A percentile compares a stretch with the other conserved stretches of the same genome.
phyloP scores from a whole-genome alignment of 2,888 invertebrate genomes.

The Furcula furcula region DNA sequence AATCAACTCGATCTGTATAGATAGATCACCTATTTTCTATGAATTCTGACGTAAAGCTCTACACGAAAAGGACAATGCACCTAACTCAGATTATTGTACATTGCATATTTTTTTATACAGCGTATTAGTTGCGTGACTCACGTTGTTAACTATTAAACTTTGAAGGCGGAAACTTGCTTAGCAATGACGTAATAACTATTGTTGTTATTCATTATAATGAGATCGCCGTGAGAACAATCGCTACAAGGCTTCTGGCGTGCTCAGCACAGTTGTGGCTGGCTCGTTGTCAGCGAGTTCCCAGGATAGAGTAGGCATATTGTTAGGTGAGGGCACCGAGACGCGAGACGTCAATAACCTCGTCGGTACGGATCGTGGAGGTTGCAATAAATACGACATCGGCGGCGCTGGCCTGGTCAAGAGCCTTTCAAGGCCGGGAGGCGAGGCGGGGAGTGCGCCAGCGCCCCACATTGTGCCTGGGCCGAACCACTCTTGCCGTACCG shows the following conservation, averaged over 20 bases:
- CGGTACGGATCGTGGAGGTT: conserved; percentile 78
- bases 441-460: conserved; percentile 71
- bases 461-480: conserved; percentile 67
- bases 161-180: conserved; percentile 76
- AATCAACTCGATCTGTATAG: conserved; percentile 33
- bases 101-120: conserved; percentile 59
- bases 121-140: conserved; percentile 74
- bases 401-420: conserved; percentile 79
- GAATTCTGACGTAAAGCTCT: conserved; percentile 16
- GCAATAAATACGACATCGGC: conserved; percentile 79
- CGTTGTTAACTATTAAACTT: conserved; percentile 70
- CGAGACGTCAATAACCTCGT: conserved; percentile 78
- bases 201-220: conserved; percentile 73
- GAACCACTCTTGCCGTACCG: conserved; percentile 59
- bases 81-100: conserved; percentile 34
- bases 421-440: conserved; percentile 80
- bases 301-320: conserved; percentile 54
- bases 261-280: neutral
- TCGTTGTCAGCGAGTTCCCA: conserved; percentile 54
- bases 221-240: conserved; percentile 75
- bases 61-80: conserved; percentile 47
- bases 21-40: conserved; percentile 9
- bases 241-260: conserved; percentile 48
- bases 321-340: conserved; percentile 47
- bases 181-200: conserved; percentile 78